A percentile compares a stretch with the other conserved stretches of the same genome.
These are phyloP conservation scores for Epinephelus malabaricus DNA, from an alignment of 2,797 vertebrate species.

Conservation along the genomic window DNA sequence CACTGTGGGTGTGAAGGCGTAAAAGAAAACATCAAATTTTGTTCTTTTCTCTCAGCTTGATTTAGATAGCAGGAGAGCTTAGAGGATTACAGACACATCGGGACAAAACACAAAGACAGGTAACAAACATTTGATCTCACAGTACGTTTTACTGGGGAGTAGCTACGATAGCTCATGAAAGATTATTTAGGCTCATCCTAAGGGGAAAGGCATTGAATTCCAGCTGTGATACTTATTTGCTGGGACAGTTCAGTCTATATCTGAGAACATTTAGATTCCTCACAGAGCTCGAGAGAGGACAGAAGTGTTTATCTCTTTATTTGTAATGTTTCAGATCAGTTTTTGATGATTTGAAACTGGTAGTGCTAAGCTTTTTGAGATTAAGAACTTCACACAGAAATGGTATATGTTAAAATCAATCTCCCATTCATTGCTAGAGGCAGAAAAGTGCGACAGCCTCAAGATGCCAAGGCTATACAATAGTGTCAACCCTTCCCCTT, in stretches of 20 bases:
- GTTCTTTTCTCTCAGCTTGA: slow-evolving; percentile 57
- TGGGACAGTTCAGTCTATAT: slow-evolving; percentile 26
- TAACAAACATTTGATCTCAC: slow-evolving; percentile 60
- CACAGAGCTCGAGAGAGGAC: slow-evolving; percentile 10
- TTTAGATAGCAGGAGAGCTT: slow-evolving; percentile 48
- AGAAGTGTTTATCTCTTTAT: slow-evolving; percentile 1
- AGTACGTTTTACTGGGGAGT: slow-evolving; percentile 20
- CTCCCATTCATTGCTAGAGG: background rate
- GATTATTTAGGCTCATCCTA: slow-evolving; percentile 24
- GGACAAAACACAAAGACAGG: slow-evolving; percentile 35
- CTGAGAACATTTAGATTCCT: slow-evolving; percentile 5
- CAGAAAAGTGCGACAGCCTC: too few relatives aligned
- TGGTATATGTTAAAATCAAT: background rate
- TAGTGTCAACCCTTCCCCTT: too few relatives aligned
- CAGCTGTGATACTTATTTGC: slow-evolving; percentile 8
- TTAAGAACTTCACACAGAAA: slow-evolving; percentile 7
- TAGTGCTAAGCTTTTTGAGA: background rate
- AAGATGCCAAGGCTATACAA: too few relatives aligned
- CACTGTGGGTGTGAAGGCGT: slow-evolving; percentile 2
- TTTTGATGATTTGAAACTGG: slow-evolving; percentile 19
- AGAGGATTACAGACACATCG: slow-evolving; percentile 41
- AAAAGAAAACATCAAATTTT: slow-evolving; percentile 43
- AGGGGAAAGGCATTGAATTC: slow-evolving; percentile 13
- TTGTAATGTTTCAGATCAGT: slow-evolving; percentile 1
- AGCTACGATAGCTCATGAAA: slow-evolving; percentile 39